Conservation (phyloP, 2,797 vertebrate species). For the Amazona finschi region DNA sequence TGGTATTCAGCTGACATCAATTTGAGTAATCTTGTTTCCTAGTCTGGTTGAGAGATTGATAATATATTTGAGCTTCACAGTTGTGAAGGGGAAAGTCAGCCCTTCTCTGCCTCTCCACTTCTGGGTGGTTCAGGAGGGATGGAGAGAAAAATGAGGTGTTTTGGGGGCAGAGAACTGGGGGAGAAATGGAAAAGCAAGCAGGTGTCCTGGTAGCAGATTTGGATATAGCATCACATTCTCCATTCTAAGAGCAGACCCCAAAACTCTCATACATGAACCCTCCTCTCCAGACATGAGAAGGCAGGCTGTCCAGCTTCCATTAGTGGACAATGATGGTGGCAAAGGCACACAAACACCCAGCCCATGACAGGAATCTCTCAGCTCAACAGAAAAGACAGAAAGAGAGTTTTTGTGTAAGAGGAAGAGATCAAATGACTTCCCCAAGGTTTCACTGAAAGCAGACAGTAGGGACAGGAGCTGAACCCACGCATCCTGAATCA, state of each 20-base stretch:
- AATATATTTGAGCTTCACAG: neutral
- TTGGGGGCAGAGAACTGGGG: accelerated
- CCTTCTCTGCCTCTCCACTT: neutral
- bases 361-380: neutral
- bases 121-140: accelerated
- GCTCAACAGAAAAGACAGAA: neutral
- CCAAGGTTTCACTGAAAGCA: conserved; percentile 21
- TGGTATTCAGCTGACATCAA: neutral
- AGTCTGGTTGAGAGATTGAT: neutral
- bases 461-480: neutral
- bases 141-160: neutral
- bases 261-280: neutral
- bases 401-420: neutral
- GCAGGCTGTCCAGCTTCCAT: neutral
- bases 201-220: neutral
- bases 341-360: neutral
- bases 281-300: neutral
- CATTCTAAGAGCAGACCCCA: neutral
- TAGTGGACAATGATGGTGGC: neutral
- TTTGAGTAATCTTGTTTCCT: neutral
- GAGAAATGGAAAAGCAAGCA: neutral
- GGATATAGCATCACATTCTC: neutral
- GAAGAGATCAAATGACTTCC: conserved; percentile 30
- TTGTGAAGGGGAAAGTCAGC: neutral
- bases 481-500: conserved; percentile 26